These are phyloP conservation scores for Alosa alosa DNA, from an alignment of 2,113 vertebrate species.

Conservation along the genomic window DNA sequence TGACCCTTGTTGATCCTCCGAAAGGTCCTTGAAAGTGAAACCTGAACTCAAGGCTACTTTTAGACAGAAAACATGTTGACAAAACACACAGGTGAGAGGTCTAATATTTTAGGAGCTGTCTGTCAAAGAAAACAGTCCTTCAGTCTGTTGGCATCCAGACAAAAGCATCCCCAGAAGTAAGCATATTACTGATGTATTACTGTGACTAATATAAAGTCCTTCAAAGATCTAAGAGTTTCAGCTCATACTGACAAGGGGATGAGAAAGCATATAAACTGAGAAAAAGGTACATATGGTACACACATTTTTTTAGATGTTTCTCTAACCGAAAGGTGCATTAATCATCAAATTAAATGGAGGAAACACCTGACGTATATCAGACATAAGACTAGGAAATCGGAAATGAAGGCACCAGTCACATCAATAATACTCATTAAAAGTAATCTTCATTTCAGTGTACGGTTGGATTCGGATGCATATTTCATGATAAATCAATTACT, in stretches of 20 bases:
- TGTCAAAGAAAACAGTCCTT: not conserved
- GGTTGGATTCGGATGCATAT: not conserved
- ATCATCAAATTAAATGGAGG: not conserved
- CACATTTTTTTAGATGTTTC: not conserved
- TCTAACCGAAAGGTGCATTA: not conserved
- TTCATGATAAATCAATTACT: conserved; percentile 18
- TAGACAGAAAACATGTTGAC: conserved; percentile 13
- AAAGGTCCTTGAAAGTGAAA: conserved; percentile 13
- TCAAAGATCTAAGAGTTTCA: not conserved
- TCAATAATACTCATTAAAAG: conserved; percentile 14
- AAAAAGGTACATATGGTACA: not conserved
- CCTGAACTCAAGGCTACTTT: conserved; percentile 19
- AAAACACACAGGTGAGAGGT: not conserved
- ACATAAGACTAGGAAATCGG: not conserved
- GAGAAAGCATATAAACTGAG: not conserved
- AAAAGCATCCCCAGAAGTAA: not conserved
- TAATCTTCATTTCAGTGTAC: not conserved
- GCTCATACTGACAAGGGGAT: not conserved
- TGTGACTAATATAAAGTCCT: conserved; percentile 6
- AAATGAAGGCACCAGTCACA: not conserved
- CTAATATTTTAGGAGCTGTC: not conserved
- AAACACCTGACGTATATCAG: not conserved
- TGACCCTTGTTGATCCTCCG: not conserved
- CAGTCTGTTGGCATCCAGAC: not conserved
- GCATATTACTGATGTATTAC: not conserved